These are phyloP conservation scores for Drosophila robusta DNA, from an alignment of 2,888 invertebrate genomes.

Conservation along the genomic window DNA sequence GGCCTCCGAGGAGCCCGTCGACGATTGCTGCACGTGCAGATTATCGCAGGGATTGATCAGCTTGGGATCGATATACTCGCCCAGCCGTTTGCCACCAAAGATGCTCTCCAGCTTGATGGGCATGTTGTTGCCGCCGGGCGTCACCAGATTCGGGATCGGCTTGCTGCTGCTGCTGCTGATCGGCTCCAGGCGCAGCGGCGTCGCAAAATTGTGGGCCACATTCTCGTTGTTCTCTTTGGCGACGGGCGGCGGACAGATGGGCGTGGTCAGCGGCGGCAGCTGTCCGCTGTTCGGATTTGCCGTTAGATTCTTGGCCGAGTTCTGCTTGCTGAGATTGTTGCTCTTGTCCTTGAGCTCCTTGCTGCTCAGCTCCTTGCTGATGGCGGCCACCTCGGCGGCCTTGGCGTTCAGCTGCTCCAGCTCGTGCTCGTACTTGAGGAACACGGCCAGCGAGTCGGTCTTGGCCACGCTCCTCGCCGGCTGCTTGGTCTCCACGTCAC, in stretches of 20 bases:
- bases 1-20: slow-evolving; percentile 67
- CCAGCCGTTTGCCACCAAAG: slow-evolving; percentile 40
- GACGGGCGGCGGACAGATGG: slow-evolving; percentile 11
- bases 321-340: slow-evolving; percentile 84
- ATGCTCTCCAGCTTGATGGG: slow-evolving; percentile 73
- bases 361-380: slow-evolving; percentile 45
- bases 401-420: slow-evolving; percentile 75
- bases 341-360: slow-evolving; percentile 85
- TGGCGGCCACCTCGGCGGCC: slow-evolving; percentile 46
- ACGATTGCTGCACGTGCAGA: slow-evolving; percentile 86
- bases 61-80: slow-evolving; percentile 87
- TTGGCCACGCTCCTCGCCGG: slow-evolving; percentile 74
- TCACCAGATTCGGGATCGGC: slow-evolving; percentile 19
- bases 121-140: slow-evolving; percentile 11
- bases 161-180: slow-evolving; percentile 44
- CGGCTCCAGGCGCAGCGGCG: slow-evolving; percentile 67
- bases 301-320: slow-evolving; percentile 82
- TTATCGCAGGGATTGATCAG: slow-evolving; percentile 90
- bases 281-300: slow-evolving; percentile 40
- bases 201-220: slow-evolving; percentile 30
- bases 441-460: slow-evolving; percentile 84
- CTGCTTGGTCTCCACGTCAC: slow-evolving; percentile 22
- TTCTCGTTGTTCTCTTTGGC: slow-evolving; percentile 62
- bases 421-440: slow-evolving; percentile 84
- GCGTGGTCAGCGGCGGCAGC: slow-evolving; percentile 57